Base-by-base conservation (phyloP, 2,888 invertebrate genomes). In the Phyllotreta striolata region DNA sequence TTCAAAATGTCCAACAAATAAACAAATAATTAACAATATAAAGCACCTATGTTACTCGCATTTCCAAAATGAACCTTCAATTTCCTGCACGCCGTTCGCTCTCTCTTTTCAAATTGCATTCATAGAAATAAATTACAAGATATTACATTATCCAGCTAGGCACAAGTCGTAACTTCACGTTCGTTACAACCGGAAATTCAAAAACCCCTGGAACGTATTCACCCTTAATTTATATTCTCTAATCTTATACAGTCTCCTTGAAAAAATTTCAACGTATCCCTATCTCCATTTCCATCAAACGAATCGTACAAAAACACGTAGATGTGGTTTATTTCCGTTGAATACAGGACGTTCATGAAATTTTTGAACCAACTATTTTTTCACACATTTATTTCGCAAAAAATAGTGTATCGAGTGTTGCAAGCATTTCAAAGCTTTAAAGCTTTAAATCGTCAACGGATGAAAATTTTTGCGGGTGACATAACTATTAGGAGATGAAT, bases 171-270 rank as follows among this genome's bases (percentile, higher is more conserved):
- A 49, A 49, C 49, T 49, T 49, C 49, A 49, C 49, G 49, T 49
- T 49, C 49, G 49, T 49, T 49, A 49, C 49, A 49, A 49, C 34
- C 49, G 49, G 49, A 49, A 49, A 49, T 49, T 49, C 49, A 49
- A 49, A 49, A 49, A 49, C 34, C 49, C 35, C 49, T 49, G 49
- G 49, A 49, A 49, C 49, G 49, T 49, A 49, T 49, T 49, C 49
- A 5, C 49, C 49, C 49, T 49, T 49, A 49, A 49, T 49, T 49
- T 49, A 49, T 49, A 49, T 49, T 49, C 49, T 49, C 49, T 49
- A 49, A 49, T 49, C 49, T 49, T 49, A 49, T 37, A 49, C 49
- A 49, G 34, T 49, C 49, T 49, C 37, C 49, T 49, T 34, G 49
- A 35, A 49, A 49, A 49, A 49, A 49, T 9, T 49, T 49, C 49